A percentile compares a stretch with the other conserved stretches of the same genome.
Conservation (phyloP, 2,797 vertebrate genomes). For the Anableps anableps region DNA sequence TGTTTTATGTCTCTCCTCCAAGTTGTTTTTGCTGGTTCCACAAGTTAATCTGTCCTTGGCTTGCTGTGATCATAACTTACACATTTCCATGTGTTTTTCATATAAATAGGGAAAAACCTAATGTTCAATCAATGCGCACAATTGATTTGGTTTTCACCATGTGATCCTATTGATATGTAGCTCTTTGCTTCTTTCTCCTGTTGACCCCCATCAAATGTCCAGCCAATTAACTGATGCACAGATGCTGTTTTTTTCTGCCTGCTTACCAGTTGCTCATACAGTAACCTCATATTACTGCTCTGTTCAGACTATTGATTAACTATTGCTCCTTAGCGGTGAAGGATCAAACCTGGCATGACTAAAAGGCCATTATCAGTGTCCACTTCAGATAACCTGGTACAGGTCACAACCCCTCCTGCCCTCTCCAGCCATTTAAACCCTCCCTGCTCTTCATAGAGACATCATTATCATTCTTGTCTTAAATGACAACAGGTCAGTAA, state of each 20-base stretch:
- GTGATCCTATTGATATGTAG: constrained; percentile 57
- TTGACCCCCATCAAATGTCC: constrained; percentile 71
- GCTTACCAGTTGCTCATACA: constrained; percentile 70
- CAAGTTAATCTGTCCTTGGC: constrained; percentile 45
- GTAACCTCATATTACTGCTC: constrained; percentile 81
- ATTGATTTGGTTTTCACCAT: constrained; percentile 44
- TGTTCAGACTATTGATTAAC: constrained; percentile 81
- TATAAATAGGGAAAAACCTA: constrained; percentile 42
- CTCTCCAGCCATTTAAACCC: constrained; percentile 55
- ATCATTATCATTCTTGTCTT: constrained; percentile 69
- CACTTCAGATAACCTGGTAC: constrained; percentile 84
- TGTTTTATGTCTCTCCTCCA: constrained; percentile 55
- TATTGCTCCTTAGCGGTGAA: constrained; percentile 65
- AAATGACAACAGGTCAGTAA: constrained; percentile 72
- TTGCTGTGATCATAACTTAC: constrained; percentile 54
- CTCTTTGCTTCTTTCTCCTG: constrained; percentile 41
- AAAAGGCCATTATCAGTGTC: constrained; percentile 83
- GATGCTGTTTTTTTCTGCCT: constrained; percentile 56
- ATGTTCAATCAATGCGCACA: constrained; percentile 47
- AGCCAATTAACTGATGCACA: constrained; percentile 74
- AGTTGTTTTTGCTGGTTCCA: constrained; percentile 45
- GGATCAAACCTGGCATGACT: constrained; percentile 81
- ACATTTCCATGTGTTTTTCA: constrained; percentile 11
- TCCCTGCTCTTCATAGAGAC: constrained; percentile 5
- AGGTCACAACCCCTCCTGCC: constrained; percentile 76